Conservation (phyloP, 2,888 invertebrate genomes). For the Trissoscelio sp. region DNA sequence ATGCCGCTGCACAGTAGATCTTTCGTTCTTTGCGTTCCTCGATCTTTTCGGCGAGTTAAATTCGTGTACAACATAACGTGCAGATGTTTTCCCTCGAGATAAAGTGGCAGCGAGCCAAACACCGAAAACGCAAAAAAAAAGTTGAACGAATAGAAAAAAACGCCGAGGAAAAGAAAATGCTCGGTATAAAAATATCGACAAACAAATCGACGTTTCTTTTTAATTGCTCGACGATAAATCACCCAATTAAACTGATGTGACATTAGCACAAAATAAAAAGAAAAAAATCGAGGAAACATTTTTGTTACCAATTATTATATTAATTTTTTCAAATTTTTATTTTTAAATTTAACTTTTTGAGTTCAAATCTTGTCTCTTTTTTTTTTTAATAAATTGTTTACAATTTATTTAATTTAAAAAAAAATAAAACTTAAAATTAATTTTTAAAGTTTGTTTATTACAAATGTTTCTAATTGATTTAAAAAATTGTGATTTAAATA, state of each 20-base stretch:
- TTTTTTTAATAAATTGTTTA: too few relatives aligned
- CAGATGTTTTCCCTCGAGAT: slow-evolving; percentile 73
- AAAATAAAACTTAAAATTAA: too few relatives aligned
- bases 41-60: slow-evolving; percentile 75
- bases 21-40: slow-evolving; percentile 64
- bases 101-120: slow-evolving; percentile 76
- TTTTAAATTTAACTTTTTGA: too few relatives aligned
- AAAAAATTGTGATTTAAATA: too few relatives aligned
- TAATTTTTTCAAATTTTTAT: too few relatives aligned
- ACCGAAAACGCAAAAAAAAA: slow-evolving; percentile 53
- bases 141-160: slow-evolving; percentile 23
- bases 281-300: too few relatives aligned
- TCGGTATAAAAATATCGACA: slow-evolving; percentile 23
- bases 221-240: slow-evolving; percentile 21
- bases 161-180: neutral
- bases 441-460: too few relatives aligned
- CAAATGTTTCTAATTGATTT: too few relatives aligned
- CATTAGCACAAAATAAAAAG: neutral
- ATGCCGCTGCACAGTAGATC: slow-evolving; percentile 49
- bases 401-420: too few relatives aligned
- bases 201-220: slow-evolving; percentile 27
- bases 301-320: too few relatives aligned
- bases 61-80: slow-evolving; percentile 76
- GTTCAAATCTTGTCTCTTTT: too few relatives aligned
- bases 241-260: neutral